Percentiles rank a stretch among this genome's conserved stretches.
Evolutionary conservation across 2,797 vertebrate species (phyloP).

Genomic region (Pogoniulus pusillus): DNA sequence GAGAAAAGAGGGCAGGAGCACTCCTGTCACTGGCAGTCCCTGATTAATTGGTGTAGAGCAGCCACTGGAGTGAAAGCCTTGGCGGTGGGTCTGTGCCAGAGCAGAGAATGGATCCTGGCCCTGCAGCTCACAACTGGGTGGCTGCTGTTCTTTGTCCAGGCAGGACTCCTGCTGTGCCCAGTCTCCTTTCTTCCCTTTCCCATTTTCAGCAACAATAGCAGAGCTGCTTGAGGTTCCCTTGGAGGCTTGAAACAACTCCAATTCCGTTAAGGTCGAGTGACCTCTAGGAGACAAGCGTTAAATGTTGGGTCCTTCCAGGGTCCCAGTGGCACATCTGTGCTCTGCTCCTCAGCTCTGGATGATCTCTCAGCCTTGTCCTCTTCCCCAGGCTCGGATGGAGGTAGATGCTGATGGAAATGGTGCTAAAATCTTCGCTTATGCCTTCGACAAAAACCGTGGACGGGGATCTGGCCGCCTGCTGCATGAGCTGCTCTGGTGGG

Average conservation of each 20-base stretch:
- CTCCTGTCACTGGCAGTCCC: background rate
- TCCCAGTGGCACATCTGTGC: rapidly evolving
- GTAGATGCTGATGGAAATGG: conserved; percentile 98
- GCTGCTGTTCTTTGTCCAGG: background rate
- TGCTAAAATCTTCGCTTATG: conserved; percentile 97
- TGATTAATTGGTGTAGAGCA: background rate
- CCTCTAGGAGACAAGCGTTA: background rate
- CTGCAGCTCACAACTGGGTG: background rate
- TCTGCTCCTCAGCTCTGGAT: rapidly evolving
- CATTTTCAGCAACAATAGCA: background rate
- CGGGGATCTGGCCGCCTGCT: conserved; percentile 91
- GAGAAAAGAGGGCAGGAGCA: background rate
- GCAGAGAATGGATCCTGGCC: background rate
- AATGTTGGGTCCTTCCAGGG: rapidly evolving
- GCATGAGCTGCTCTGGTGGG: conserved; percentile 96
- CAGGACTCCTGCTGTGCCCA: background rate
- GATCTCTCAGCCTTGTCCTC: background rate
- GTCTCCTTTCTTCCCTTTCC: background rate
- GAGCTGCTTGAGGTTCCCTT: background rate
- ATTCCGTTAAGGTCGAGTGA: background rate
- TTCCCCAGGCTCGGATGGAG: conserved; percentile 93
- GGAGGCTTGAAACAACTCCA: background rate
- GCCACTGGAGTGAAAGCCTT: background rate
- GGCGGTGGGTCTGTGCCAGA: background rate
- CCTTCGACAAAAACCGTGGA: conserved; percentile 96